A percentile compares a stretch with the other conserved stretches of the same genome.
Conservation (phyloP, 2,113 vertebrate species). For the Columba livia region DNA sequence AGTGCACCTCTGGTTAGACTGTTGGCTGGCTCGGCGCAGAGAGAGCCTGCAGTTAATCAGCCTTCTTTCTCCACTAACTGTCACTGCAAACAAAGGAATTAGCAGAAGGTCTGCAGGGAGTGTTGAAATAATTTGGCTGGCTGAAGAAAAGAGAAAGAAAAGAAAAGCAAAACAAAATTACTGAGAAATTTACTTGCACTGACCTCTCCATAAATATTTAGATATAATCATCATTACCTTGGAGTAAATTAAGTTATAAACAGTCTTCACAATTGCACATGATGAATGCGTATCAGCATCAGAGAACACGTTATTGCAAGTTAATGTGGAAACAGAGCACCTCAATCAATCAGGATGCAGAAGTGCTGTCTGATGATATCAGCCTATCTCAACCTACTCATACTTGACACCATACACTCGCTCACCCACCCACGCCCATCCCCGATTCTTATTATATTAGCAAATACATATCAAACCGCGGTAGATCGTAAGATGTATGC, state of each 20-base stretch:
- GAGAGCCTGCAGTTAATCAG: constrained; percentile 69
- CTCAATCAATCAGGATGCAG: constrained; percentile 62
- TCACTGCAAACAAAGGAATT: constrained; percentile 75
- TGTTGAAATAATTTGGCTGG: constrained; percentile 67
- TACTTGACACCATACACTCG: background rate
- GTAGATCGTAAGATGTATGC: background rate
- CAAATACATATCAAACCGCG: background rate
- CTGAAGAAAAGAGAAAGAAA: constrained; percentile 63
- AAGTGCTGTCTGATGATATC: constrained; percentile 42
- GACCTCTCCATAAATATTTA: constrained; percentile 75
- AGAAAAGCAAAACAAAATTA: constrained; percentile 59
- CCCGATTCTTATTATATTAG: background rate
- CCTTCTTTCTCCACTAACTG: constrained; percentile 61
- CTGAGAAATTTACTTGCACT: constrained; percentile 65
- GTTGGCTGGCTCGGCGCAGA: background rate
- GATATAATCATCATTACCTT: constrained; percentile 70
- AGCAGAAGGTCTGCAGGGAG: constrained; percentile 67
- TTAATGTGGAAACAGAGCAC: constrained; percentile 68
- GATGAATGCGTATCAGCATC: constrained; percentile 56
- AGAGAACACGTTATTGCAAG: constrained; percentile 63
- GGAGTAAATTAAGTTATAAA: constrained; percentile 74
- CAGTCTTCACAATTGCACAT: constrained; percentile 63
- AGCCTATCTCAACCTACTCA: constrained; percentile 32
- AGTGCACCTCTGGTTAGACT: background rate
- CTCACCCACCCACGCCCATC: background rate